Evolutionary conservation across 2,113 vertebrate genomes (phyloP).

Genomic region (Brachyistius frenatus): DNA sequence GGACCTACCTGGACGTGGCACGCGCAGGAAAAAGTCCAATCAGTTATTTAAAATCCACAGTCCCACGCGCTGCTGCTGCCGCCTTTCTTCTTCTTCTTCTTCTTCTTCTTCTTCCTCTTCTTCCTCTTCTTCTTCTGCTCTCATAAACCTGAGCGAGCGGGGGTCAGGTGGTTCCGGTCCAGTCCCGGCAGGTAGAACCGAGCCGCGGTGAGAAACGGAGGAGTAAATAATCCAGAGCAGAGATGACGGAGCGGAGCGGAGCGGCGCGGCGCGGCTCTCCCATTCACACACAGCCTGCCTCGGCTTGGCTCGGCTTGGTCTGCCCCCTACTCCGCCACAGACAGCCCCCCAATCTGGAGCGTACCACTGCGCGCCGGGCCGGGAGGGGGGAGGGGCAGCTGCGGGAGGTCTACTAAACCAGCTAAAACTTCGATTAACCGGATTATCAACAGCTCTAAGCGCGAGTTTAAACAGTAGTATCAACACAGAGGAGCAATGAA

Average conservation of each 20-base stretch:
- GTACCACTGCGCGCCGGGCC: slow-evolving; percentile 39
- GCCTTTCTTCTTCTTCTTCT: slow-evolving; percentile 16
- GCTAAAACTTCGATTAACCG: fast-evolving
- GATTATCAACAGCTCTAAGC: fast-evolving
- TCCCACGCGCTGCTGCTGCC: slow-evolving; percentile 50
- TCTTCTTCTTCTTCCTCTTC: background rate
- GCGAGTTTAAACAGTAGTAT: background rate
- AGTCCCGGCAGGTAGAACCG: background rate
- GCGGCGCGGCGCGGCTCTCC: slow-evolving; percentile 34
- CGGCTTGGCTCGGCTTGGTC: slow-evolving; percentile 63
- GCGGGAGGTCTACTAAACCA: too few species aligned
- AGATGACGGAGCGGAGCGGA: slow-evolving; percentile 3
- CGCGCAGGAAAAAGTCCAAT: slow-evolving; percentile 59
- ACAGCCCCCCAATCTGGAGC: slow-evolving; percentile 52
- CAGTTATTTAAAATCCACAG: slow-evolving; percentile 63
- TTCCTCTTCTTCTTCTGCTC: slow-evolving; percentile 15
- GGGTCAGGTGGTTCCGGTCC: too few species aligned
- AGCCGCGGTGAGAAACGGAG: background rate
- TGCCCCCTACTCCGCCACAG: slow-evolving; percentile 38
- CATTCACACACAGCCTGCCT: slow-evolving; percentile 60
- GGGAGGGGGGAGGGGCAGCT: background rate
- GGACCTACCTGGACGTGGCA: slow-evolving; percentile 62
- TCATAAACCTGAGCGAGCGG: background rate
- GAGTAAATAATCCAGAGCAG: slow-evolving; percentile 57
- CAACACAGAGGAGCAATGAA: too few species aligned